Conservation (phyloP, 2,113 vertebrate genomes). For the Dipodomys ordii region DNA sequence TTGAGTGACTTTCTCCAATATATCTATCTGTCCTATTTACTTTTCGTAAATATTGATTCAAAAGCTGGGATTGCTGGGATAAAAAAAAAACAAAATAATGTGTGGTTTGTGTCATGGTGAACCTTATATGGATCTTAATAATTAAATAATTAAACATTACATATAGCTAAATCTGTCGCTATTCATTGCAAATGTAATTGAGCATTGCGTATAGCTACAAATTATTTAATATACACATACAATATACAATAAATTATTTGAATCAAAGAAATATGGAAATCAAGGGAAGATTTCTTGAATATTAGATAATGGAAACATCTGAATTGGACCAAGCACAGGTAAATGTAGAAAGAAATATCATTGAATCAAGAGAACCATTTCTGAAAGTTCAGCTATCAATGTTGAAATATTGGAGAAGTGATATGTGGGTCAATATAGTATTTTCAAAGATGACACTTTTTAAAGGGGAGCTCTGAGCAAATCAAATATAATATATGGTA, state of each 20-base stretch:
- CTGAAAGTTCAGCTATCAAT: background rate
- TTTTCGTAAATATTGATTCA: conserved; percentile 18
- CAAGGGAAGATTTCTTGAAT: background rate
- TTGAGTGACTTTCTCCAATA: background rate
- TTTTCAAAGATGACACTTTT: background rate
- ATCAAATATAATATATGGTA: background rate
- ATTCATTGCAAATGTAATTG: too few species aligned
- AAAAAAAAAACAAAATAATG: too few species aligned
- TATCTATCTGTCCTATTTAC: background rate
- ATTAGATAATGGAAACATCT: background rate
- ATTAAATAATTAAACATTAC: background rate
- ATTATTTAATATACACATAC: background rate
- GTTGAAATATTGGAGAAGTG: background rate
- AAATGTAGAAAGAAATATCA: background rate
- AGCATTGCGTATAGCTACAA: too few species aligned
- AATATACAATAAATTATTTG: background rate
- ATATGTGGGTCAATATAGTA: background rate
- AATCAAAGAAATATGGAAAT: background rate
- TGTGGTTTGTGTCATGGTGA: background rate
- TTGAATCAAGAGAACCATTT: background rate
- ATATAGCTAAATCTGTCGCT: too few species aligned
- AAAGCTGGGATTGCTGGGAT: background rate
- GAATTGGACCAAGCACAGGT: background rate
- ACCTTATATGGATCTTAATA: background rate
- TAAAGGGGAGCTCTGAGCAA: background rate